Evolutionary conservation across 1,140 invertebrate species (phyloP).

Genomic region (Centruroides sculpturatus): DNA sequence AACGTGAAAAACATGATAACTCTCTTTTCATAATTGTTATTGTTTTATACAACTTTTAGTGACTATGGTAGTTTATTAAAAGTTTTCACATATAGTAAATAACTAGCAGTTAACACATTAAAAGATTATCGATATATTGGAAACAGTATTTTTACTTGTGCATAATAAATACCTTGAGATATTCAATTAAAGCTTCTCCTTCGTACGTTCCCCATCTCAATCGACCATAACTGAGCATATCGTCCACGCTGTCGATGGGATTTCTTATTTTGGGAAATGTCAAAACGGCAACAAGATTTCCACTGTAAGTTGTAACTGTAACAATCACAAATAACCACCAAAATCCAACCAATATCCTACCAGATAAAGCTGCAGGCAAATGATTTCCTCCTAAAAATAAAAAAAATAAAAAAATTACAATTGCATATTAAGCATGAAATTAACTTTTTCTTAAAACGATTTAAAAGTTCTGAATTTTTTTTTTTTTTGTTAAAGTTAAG

Average conservation of each 20-base stretch:
- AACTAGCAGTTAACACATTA: too few relatives aligned
- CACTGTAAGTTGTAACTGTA: slow-evolving; percentile 79
- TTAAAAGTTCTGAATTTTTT: too few relatives aligned
- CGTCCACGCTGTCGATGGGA: slow-evolving; percentile 53
- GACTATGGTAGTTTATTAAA: too few relatives aligned
- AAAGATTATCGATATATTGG: too few relatives aligned
- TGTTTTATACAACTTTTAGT: too few relatives aligned
- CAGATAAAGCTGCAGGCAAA: slow-evolving; percentile 64
- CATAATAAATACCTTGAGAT: slow-evolving; percentile 35
- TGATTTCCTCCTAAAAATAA: slow-evolving; percentile 57
- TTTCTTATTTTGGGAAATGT: slow-evolving; percentile 76
- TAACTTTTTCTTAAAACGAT: too few relatives aligned
- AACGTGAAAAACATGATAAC: too few relatives aligned
- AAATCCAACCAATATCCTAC: slow-evolving; percentile 68
- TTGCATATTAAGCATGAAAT: background rate
- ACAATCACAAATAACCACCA: slow-evolving; percentile 90
- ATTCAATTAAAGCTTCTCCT: slow-evolving; percentile 54
- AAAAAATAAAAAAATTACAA: background rate
- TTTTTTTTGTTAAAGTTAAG: background rate
- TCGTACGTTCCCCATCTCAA: slow-evolving; percentile 56
- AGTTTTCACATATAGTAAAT: too few relatives aligned
- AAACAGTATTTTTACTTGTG: too few relatives aligned
- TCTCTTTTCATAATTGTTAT: too few relatives aligned
- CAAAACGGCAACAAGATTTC: slow-evolving; percentile 80
- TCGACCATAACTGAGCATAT: slow-evolving; percentile 43